Percentiles rank a stretch among this genome's conserved stretches.
phyloP scores from a whole-genome alignment of 1,140 invertebrate genomes.

The Sitophilus oryzae region DNA sequence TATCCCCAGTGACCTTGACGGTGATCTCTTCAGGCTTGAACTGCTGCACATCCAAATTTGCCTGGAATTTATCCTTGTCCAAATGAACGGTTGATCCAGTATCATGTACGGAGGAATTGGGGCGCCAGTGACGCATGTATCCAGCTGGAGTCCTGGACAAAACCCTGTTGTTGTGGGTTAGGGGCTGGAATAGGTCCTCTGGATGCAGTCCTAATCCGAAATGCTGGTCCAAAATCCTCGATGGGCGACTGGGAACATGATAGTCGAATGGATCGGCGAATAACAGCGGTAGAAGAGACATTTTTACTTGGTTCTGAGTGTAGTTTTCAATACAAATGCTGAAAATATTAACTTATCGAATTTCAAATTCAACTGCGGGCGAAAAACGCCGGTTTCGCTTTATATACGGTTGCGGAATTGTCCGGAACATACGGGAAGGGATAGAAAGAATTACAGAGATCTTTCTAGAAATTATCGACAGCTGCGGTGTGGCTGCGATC shows the following conservation, averaged over 20 bases:
- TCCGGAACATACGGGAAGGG: no score
- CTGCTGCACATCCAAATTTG: slow-evolving; percentile 76
- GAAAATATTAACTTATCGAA: no score
- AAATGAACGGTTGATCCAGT: slow-evolving; percentile 43
- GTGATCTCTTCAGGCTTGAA: slow-evolving; percentile 75
- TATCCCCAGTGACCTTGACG: slow-evolving; percentile 52
- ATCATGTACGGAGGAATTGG: slow-evolving; percentile 30
- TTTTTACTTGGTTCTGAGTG: slow-evolving; percentile 5
- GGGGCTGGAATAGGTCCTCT: slow-evolving; percentile 48
- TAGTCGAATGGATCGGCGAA: slow-evolving; percentile 4
- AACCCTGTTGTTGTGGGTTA: slow-evolving; percentile 28
- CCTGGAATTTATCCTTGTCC: slow-evolving; percentile 59
- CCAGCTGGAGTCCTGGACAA: slow-evolving; percentile 28
- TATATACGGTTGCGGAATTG: no score
- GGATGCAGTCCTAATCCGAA: slow-evolving; percentile 51
- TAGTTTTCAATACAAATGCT: no score
- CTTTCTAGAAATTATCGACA: no score
- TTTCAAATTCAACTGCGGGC: no score
- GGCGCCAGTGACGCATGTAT: slow-evolving; percentile 52
- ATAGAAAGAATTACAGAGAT: no score
- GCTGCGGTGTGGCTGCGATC: no score
- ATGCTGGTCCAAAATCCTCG: slow-evolving; percentile 54
- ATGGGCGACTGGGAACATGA: slow-evolving; percentile 39
- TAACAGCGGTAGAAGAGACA: slow-evolving; percentile 19
- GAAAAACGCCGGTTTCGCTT: no score